Conservation (phyloP, 2,888 invertebrate genomes). For the Andrena praecox region DNA sequence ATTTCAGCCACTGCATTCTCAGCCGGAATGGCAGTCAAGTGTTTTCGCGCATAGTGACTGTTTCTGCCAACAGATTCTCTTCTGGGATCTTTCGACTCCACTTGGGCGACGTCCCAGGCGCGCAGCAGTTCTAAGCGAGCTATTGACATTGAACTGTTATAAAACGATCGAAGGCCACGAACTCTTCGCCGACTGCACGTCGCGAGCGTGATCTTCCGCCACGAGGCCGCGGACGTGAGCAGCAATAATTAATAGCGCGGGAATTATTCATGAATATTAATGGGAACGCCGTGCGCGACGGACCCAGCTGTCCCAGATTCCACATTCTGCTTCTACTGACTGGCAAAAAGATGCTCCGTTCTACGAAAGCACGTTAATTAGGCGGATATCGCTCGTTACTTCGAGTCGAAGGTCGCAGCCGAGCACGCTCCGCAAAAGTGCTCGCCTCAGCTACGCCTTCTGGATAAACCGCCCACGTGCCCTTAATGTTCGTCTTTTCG, state of each 20-base stretch:
- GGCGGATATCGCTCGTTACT: constrained; percentile 55
- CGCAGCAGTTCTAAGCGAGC: not conserved
- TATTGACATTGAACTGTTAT: constrained; percentile 25
- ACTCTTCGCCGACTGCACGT: not conserved
- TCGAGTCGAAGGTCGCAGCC: constrained; percentile 50
- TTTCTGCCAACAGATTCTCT: not conserved
- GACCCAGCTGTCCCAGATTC: constrained; percentile 41
- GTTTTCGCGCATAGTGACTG: not conserved
- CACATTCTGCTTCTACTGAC: constrained; percentile 55
- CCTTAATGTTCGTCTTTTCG: constrained; percentile 51
- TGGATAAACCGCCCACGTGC: constrained; percentile 57
- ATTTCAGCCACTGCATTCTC: too few species aligned
- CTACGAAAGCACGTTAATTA: constrained; percentile 62
- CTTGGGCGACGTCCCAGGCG: not conserved
- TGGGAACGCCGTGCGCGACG: not conserved
- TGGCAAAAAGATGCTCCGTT: constrained; percentile 52
- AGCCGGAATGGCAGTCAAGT: too few species aligned
- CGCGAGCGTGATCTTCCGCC: constrained; percentile 15
- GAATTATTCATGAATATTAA: constrained; percentile 55
- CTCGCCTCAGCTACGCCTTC: constrained; percentile 22
- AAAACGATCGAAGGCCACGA: constrained; percentile 17
- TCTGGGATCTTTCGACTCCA: not conserved
- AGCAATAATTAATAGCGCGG: constrained; percentile 43
- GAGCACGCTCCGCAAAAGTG: constrained; percentile 42
- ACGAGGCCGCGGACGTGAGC: constrained; percentile 29